These are phyloP conservation scores for Cyprinella venusta DNA, from an alignment of 2,797 vertebrate genomes.

Conservation along the genomic window DNA sequence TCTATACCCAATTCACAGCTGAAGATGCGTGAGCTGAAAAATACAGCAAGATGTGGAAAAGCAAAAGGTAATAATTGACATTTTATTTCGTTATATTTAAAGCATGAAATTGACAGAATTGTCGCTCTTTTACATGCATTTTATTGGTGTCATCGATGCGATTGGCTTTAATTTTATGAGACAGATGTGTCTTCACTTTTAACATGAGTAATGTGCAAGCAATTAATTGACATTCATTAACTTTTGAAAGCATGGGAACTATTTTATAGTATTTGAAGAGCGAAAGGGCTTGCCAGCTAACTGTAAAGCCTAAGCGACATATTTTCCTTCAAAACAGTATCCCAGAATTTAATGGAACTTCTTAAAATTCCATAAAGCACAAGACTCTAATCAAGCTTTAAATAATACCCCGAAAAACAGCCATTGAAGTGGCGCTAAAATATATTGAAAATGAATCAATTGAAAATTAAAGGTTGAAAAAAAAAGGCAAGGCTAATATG, in stretches of 20 bases:
- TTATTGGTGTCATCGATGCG: background rate
- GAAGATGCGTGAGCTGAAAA: background rate
- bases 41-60: background rate
- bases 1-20: background rate
- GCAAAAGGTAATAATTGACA: background rate
- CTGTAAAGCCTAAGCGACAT: constrained; percentile 69
- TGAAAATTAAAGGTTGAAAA: constrained; percentile 69
- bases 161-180: background rate
- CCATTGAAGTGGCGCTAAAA: constrained; percentile 66
- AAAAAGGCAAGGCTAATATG: constrained; percentile 61
- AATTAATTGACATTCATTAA: constrained; percentile 9
- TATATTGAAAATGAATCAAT: constrained; percentile 67
- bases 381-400: constrained; percentile 71
- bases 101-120: background rate
- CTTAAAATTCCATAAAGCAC: constrained; percentile 79
- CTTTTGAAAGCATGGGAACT: constrained; percentile 1
- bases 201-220: background rate
- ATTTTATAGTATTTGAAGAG: background rate
- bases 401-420: constrained; percentile 70
- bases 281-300: constrained; percentile 25
- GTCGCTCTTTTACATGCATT: background rate
- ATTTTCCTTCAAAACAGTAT: constrained; percentile 63
- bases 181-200: constrained; percentile 17
- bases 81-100: background rate
- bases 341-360: constrained; percentile 64